Conservation (phyloP, 2,797 vertebrate genomes). For the Lacerta agilis region DNA sequence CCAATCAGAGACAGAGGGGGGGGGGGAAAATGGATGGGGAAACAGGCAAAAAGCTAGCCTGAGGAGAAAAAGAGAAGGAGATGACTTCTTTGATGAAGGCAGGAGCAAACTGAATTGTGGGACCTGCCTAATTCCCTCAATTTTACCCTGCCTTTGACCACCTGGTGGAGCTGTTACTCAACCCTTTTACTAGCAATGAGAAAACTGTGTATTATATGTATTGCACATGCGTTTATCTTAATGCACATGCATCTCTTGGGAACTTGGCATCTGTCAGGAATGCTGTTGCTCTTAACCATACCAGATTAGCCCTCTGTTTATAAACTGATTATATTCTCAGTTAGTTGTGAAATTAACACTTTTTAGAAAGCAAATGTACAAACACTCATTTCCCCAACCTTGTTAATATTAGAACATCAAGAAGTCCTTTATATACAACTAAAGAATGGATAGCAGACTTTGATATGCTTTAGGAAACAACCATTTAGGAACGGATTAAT, state of each 20-base stretch:
- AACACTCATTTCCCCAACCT: slow-evolving; percentile 23
- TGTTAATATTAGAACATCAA: slow-evolving; percentile 39
- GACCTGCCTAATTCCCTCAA: too few species aligned
- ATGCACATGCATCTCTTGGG: neutral
- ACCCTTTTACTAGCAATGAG: too few species aligned
- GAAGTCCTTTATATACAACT: slow-evolving; percentile 36
- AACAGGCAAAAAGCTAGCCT: too few species aligned
- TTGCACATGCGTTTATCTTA: neutral
- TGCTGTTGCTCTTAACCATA: neutral
- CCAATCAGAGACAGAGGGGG: too few species aligned
- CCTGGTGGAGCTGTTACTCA: too few species aligned
- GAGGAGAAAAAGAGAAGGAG: too few species aligned
- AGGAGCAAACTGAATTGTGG: too few species aligned
- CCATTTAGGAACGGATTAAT: slow-evolving; percentile 55
- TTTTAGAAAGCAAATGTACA: slow-evolving; percentile 12
- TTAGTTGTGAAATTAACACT: slow-evolving; percentile 43
- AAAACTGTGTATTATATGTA: neutral
- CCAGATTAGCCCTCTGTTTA: neutral
- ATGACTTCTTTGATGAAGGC: too few species aligned
- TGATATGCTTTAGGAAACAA: slow-evolving; percentile 48
- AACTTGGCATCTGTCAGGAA: neutral
- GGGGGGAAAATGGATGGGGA: too few species aligned
- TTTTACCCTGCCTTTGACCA: too few species aligned
- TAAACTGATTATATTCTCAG: slow-evolving; percentile 15
- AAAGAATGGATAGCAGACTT: slow-evolving; percentile 50